phyloP scores from a whole-genome alignment of 1,140 invertebrate species.

The Heliothis subflexa region DNA sequence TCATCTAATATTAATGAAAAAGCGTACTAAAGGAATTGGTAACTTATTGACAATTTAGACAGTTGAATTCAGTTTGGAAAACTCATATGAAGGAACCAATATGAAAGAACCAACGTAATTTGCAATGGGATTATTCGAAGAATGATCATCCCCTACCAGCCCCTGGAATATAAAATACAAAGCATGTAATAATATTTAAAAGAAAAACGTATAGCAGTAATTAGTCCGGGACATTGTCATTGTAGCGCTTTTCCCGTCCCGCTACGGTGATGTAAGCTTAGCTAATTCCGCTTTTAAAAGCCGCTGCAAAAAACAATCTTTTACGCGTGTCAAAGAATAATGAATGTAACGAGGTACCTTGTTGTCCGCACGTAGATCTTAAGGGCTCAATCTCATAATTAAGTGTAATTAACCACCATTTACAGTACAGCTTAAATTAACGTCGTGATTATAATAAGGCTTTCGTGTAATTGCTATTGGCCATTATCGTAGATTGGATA shows the following conservation, averaged over 20 bases:
- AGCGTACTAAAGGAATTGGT: too few species aligned
- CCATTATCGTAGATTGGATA: background rate
- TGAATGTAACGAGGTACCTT: slow-evolving; percentile 9
- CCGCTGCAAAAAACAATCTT: slow-evolving; percentile 28
- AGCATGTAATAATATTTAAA: background rate
- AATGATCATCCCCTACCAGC: too few species aligned
- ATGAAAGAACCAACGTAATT: too few species aligned
- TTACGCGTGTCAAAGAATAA: slow-evolving; percentile 31
- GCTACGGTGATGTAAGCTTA: slow-evolving; percentile 7
- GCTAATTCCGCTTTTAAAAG: slow-evolving; percentile 30
- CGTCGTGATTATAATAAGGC: background rate
- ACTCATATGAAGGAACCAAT: too few species aligned
- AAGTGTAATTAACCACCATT: slow-evolving; percentile 21
- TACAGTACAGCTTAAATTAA: slow-evolving; percentile 1
- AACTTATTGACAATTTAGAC: too few species aligned
- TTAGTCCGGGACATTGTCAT: slow-evolving; percentile 1
- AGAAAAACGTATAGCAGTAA: slow-evolving; percentile 8
- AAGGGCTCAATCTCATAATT: slow-evolving; percentile 9
- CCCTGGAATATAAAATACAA: background rate
- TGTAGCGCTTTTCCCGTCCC: slow-evolving; percentile 1
- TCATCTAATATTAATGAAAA: too few species aligned
- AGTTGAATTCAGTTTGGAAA: background rate
- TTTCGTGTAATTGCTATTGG: background rate
- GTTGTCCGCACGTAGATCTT: slow-evolving; percentile 18
- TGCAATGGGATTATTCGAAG: too few species aligned